phyloP scores from a whole-genome alignment of 2,113 vertebrate species.

The Podarcis cretensis region DNA sequence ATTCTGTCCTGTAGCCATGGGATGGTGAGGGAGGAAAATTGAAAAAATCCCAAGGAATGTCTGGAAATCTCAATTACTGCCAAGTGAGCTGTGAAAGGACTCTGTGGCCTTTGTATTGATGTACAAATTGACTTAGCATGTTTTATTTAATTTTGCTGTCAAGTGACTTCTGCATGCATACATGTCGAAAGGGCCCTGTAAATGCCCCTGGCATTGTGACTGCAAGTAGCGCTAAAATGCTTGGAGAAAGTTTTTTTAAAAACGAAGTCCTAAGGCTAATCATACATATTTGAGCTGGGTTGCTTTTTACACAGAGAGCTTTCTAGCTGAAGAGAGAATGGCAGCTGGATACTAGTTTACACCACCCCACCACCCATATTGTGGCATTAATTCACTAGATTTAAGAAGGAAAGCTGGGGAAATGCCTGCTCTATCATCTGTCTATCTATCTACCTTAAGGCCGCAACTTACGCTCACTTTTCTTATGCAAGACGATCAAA shows the following conservation, averaged over 20 bases:
- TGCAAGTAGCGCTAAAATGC: background rate
- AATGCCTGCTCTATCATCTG: background rate
- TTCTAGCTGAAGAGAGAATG: background rate
- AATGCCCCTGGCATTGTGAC: background rate
- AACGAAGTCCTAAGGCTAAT: background rate
- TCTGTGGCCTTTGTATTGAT: background rate
- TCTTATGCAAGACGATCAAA: no score
- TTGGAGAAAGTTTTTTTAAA: background rate
- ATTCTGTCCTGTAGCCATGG: background rate
- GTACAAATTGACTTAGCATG: background rate
- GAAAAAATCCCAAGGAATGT: background rate
- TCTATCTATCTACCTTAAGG: background rate
- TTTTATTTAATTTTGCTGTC: background rate
- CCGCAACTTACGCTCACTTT: no score
- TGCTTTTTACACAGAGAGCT: background rate
- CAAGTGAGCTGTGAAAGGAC: constrained; percentile 6
- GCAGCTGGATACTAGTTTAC: no score
- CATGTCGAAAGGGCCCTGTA: background rate
- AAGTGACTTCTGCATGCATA: background rate
- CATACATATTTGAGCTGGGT: background rate
- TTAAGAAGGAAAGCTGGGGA: background rate
- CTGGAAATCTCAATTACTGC: background rate
- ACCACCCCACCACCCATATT: no score
- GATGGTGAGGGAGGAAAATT: background rate
- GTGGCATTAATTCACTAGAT: no score